Evolutionary conservation across 2,113 vertebrate genomes (phyloP), one percentile per base, ranked within the genome.

Genomic region (Coturnix japonica): DNA sequence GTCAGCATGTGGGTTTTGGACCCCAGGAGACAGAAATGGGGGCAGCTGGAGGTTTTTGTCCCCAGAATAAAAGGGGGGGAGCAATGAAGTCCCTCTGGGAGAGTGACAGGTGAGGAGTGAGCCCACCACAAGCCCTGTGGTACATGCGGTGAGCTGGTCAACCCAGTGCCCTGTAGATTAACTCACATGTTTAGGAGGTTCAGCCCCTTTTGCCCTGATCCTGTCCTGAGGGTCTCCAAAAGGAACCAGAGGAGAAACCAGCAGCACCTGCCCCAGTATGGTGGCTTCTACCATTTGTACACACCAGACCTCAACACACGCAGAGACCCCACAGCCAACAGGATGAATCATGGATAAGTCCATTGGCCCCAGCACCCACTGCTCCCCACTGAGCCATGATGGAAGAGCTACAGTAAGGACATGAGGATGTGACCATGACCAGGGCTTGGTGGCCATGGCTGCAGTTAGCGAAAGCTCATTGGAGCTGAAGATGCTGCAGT

Each of bases 141-240:
- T 49, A 22, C 43, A 7, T 0, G 0, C 1, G 0, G 20, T 44
- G 2, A 1, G 0, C 10, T 37, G 60, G 63, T 8, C 1, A 3
- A 41, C 56, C 35, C 25, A 1, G 10, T 5, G n/a, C 33, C 57
- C 21, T 2, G 17, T 1, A 35, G 5, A 30, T 63, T 25, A 65
- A 46, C 11, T 54, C 64, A 41, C 5, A 8, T 2, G 0, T 49
- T 59, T 16, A 30, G 39, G 47, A 70, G 23, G 9, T 70, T 49
- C 76, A 73, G 10, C 54, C 13, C 39, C 19, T 22, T 46, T 43
- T 7, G 4, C 25, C 5, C 60, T 28, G 25, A 28, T 11, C 17
- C 37, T 28, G 37, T 17, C 10, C 37, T 39, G 60, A 7, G 17
- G 37, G 25, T 28, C 60, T 37, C 33, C 4, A 43, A 51, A 79